Base-by-base conservation (phyloP, 2,113 vertebrate genomes). In the Madoqua kirkii region DNA sequence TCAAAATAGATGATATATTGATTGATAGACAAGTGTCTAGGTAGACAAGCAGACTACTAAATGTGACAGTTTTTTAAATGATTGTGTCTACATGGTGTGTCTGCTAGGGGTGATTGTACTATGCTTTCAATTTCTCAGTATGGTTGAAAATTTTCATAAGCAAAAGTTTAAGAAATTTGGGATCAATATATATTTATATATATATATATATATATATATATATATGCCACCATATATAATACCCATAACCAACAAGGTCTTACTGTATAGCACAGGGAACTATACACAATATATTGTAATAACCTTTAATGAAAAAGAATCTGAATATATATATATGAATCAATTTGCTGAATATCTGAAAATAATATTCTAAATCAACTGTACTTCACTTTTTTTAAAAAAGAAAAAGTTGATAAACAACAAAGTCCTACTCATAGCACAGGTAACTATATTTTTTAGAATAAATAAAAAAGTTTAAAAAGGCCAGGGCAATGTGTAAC, bases 81-180 rank as follows among this genome's bases (percentile, higher is more conserved):
- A 31, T 0, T 2, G 33, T 0, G 0, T 67, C 71, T 67, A n/a
- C 3, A 23, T 17, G 23, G n/a, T 19, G 29, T 62, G 29, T 11
- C 17, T 3, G 7, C 48, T 83, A 85, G 6, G 6, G n/a, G 12
- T 88, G 74, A 12, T 7, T 27, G 3, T 12, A 14, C 59, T 12
- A 15, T 13, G 31, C 33, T 59, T 82, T 33, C 21, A 10, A n/a
- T n/a, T 57, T 55, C 25, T 88, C 76, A 4, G 25, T 21, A 19
- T 12, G 74, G 9, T 16, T 52, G 27, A 82, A 71, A 57, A 29
- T 29, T 31, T 67, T 82, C 21, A 0, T 27, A 40, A 59, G 60
- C 43, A 60, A 55, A 95, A 50, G 45, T 79, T 79, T 50, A 79
- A 48, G 43, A 45, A 78, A 43, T 29, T 76, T 45, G 74, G 40